A percentile compares a stretch with the other conserved stretches of the same genome.
Evolutionary conservation across 2,888 invertebrate genomes (phyloP).

Genomic region (Pherbina coryleti): DNA sequence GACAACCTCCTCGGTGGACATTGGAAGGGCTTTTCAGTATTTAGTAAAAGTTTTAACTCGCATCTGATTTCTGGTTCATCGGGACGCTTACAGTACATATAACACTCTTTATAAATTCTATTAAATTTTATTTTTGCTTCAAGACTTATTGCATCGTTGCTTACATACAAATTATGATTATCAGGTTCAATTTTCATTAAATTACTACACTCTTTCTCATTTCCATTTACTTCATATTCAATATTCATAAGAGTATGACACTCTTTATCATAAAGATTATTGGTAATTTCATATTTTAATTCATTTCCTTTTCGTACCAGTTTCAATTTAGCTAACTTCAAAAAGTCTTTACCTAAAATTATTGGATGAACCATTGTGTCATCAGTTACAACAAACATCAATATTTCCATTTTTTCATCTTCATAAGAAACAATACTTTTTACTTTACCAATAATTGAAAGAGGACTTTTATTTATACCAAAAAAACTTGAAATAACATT

Average conservation of each 20-base stretch:
- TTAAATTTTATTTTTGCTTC: constrained; percentile 4
- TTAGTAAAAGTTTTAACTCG: constrained; percentile 40
- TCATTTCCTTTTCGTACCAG: too few relatives aligned
- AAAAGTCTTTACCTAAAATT: constrained; percentile 27
- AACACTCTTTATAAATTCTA: constrained; percentile 32
- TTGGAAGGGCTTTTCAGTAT: constrained; percentile 40
- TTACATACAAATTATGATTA: neutral
- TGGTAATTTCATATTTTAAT: constrained; percentile 20
- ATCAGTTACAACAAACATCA: constrained; percentile 13
- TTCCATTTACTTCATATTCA: too few relatives aligned
- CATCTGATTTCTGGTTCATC: constrained; percentile 40
- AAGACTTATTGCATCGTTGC: constrained; percentile 25
- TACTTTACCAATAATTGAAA: too few relatives aligned
- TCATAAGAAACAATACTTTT: too few relatives aligned
- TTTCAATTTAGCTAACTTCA: constrained; percentile 36
- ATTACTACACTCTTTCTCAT: too few relatives aligned
- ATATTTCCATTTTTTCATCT: neutral
- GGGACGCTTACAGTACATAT: constrained; percentile 37
- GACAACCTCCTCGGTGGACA: constrained; percentile 42
- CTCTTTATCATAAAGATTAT: too few relatives aligned
- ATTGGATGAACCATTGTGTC: too few relatives aligned
- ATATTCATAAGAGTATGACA: too few relatives aligned
- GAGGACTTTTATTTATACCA: too few relatives aligned
- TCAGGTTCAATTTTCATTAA: neutral
- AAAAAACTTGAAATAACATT: too few relatives aligned